Evolutionary conservation across 2,797 vertebrate species (phyloP).

Genomic region (Pristis pectinata): DNA sequence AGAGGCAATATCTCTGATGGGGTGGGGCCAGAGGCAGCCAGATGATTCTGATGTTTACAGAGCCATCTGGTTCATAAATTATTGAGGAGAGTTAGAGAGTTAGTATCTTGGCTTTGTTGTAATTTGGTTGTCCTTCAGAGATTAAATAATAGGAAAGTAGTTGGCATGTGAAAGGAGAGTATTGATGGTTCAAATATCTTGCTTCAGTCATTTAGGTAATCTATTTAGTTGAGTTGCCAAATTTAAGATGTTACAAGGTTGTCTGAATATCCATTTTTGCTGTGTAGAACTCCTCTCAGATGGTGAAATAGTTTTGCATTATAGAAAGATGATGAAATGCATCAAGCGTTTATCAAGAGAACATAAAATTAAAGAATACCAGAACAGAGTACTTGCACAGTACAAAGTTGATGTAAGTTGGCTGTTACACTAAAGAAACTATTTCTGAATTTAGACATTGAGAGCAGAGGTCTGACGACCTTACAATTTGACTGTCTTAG

Average conservation of each 20-base stretch:
- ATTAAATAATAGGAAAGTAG: background rate
- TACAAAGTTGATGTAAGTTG: background rate
- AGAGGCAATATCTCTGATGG: no score
- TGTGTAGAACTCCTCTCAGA: background rate
- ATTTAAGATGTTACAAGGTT: background rate
- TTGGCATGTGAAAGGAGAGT: background rate
- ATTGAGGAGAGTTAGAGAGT: no score
- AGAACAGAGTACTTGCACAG: background rate
- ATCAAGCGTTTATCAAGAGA: background rate
- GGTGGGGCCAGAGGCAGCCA: no score
- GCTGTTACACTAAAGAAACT: background rate
- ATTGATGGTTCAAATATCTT: background rate
- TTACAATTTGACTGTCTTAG: background rate
- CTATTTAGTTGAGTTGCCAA: background rate
- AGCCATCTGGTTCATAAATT: no score
- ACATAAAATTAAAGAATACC: background rate
- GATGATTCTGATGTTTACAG: no score
- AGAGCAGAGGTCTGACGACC: background rate
- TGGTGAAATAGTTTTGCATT: background rate
- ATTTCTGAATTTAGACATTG: slow-evolving; percentile 5
- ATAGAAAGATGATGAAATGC: background rate
- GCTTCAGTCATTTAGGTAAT: background rate
- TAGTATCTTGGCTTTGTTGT: no score
- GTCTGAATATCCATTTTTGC: background rate
- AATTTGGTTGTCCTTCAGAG: background rate